Evolutionary conservation across 2,888 invertebrate species (phyloP), one percentile per base, ranked within the genome.

Genomic region (Nezara viridula): DNA sequence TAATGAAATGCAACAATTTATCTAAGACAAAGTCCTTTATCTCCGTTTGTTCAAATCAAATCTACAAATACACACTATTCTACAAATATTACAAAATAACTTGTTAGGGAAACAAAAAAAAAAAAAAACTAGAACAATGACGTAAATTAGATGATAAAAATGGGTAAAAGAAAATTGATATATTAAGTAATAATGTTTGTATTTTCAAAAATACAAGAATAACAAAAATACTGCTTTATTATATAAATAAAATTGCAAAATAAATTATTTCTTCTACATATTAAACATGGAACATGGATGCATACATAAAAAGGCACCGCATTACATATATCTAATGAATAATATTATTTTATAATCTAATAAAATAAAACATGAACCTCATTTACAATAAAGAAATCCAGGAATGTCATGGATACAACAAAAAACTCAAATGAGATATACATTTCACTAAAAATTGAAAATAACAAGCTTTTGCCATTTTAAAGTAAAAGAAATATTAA

Each of bases 191-290:
- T 47, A 44, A 44, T 47, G 19, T 21, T 14, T 81, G 81, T 81
- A 81, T 81, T 81, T 44, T 44, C 44, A 81, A 81, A 44, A 81
- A 81, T 81, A 81, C 81, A 81, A 81, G 24, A 44, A 44, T 81
- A 81, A 81, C 66, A 81, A 81, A 81, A 81, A 81, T 81, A 81
- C 81, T 81, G 81, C 40, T 81, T 44, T 81, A 40, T 81, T 47
- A 44, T 44, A 44, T 44, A 44, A 44, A 81, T 44, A 81, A 81
- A 81, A 81, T 81, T 47, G 81, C 81, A 81, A 81, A 81, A 81
- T 81, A 81, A 81, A 81, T 81, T n/a, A 81, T 81, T 44, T 81
- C 40, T 44, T 44, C 81, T 81, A 44, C 24, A 81, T 5, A 81
- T 81, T 44, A 81, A 44, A 81, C 81, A 40, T 81, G 81, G 81